Base-by-base conservation (phyloP, 2,797 vertebrate species). In the Tadarida brasiliensis region DNA sequence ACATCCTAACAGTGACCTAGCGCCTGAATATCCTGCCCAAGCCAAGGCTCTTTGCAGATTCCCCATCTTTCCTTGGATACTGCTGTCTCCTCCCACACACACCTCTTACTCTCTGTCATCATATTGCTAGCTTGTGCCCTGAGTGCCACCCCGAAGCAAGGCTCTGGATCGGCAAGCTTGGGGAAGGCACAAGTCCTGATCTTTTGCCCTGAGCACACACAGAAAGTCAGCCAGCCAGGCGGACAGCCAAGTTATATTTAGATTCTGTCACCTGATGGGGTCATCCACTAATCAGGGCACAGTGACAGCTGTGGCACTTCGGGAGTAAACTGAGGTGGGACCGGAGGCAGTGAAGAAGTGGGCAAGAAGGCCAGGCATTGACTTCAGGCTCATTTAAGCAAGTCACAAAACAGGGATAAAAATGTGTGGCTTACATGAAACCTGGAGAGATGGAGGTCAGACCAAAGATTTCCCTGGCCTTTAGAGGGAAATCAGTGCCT, bases 181-280 rank as follows among this genome's bases (percentile, higher is more conserved):
- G 85, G 47, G 33, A 89, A 92, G 65, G 70, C 57, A 9, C 54
- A 78, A 59, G 30, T 20, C 68, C 76, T 94, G 54, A 22, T 80
- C 57, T 95, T 57, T 71, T 92, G 88, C 88, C 93, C 63, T 77
- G 59, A 93, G 61, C 74, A 35, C 65, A 71, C 68, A 81, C 67
- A 93, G 95, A 83, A 97, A 97, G 87, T 61, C 71, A 90, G 90
- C 76, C 94, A 96, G 84, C 51, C 93, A 54, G 51, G 59, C 71
- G 28, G 76, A 3, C 70, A 90, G 94, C 33, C 39, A 77, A 86
- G 96, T 83, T 97, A 97, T 97, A 96, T 97, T 97, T 96, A 96
- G 97, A 91, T 87, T 84, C 65, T 84, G 94, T 96, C 95, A 94
- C 83, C 94, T 83, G 91, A 92, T 87, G 82, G 94, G 81, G 68